Evolutionary conservation across 92 coral and sea anemone genomes (phyloP).

Genomic region (Porites lobata): DNA sequence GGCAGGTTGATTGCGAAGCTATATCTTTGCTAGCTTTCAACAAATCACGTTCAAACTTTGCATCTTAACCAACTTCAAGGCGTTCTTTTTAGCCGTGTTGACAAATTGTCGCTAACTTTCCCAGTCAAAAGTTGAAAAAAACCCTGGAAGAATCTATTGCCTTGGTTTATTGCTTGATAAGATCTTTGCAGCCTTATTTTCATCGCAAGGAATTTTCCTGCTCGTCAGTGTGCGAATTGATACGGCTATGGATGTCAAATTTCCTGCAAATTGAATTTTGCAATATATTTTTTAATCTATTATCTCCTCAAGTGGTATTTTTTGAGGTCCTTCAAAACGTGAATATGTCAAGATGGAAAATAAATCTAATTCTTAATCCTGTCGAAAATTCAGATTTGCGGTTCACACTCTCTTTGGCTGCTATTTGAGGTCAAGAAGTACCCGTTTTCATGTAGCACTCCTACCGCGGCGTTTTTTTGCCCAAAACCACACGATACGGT

Average conservation of each 20-base stretch:
- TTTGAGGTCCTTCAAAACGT: neutral
- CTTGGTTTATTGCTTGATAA: neutral
- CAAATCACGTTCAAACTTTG: no score
- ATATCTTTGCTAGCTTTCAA: no score
- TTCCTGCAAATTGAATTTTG: neutral
- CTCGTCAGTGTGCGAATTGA: neutral
- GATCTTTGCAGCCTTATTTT: neutral
- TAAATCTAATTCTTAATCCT: neutral
- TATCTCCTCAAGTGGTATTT: neutral
- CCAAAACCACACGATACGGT: neutral
- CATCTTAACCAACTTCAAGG: neutral
- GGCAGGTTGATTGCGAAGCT: no score
- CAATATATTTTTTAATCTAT: neutral
- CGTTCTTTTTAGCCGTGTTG: no score
- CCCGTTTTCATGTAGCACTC: neutral
- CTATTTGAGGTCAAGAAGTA: neutral
- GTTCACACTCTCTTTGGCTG: neutral
- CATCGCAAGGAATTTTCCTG: neutral
- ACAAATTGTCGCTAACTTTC: neutral
- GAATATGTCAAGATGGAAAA: neutral
- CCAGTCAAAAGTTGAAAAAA: neutral
- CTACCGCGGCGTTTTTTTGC: neutral
- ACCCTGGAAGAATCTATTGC: neutral
- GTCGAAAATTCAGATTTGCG: constrained; percentile 6
- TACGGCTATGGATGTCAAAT: neutral